Conservation (phyloP, 2,888 invertebrate species). For the Himalopsyche anomala region DNA sequence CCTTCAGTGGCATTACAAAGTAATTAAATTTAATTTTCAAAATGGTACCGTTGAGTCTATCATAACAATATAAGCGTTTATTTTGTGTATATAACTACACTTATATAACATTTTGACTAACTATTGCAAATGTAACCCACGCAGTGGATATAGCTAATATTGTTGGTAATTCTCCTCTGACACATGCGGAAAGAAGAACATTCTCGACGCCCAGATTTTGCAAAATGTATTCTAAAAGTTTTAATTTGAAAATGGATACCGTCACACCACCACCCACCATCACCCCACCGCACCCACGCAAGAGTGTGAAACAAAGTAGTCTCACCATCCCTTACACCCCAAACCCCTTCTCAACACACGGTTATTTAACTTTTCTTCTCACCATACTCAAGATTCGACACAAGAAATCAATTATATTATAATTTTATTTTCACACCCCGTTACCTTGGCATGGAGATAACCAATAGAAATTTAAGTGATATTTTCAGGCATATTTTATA, state of each 20-base stretch:
- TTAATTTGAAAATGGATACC: slow-evolving; percentile 50
- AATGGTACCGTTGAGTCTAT: too few species aligned
- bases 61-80: too few species aligned
- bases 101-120: too few species aligned
- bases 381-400: not conserved
- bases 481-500: not conserved
- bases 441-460: too few species aligned
- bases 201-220: slow-evolving; percentile 34
- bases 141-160: not conserved
- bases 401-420: not conserved
- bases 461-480: not conserved
- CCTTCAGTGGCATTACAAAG: too few species aligned
- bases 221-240: slow-evolving; percentile 50
- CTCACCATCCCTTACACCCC: not conserved
- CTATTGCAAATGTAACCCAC: too few species aligned
- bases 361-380: slow-evolving; percentile 16
- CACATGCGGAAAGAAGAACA: slow-evolving; percentile 35
- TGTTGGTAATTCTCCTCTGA: slow-evolving; percentile 23
- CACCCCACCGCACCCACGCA: not conserved
- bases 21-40: too few species aligned
- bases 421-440: not conserved
- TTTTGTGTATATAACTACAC: too few species aligned
- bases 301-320: slow-evolving; percentile 31
- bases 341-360: not conserved
- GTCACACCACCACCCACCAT: slow-evolving; percentile 8